Conservation (phyloP, 1,140 invertebrate species). For the Dinoponera quadriceps region DNA sequence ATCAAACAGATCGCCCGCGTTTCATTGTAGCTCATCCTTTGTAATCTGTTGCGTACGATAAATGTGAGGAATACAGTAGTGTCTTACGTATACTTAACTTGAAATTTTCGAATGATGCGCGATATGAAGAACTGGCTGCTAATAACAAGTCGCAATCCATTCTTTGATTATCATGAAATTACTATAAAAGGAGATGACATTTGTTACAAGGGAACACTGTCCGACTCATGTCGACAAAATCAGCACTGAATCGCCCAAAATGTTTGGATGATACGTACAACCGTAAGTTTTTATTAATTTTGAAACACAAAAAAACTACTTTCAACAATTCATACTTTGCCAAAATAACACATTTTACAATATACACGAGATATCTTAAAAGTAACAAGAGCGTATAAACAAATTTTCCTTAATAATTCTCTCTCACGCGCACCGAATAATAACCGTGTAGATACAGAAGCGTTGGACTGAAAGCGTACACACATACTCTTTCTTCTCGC, state of each 20-base stretch:
- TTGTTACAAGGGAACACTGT: slow-evolving; percentile 9
- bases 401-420: slow-evolving; percentile 38
- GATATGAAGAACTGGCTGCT: slow-evolving; percentile 24
- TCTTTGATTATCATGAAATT: slow-evolving; percentile 49
- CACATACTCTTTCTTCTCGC: too few species aligned
- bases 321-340: slow-evolving; percentile 50
- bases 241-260: slow-evolving; percentile 24
- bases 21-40: not conserved
- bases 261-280: not conserved
- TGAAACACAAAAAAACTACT: slow-evolving; percentile 43
- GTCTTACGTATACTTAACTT: not conserved
- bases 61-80: not conserved
- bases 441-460: slow-evolving; percentile 18
- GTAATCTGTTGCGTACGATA: too few species aligned
- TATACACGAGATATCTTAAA: slow-evolving; percentile 53
- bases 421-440: not conserved
- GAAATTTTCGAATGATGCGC: slow-evolving; percentile 16
- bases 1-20: slow-evolving; percentile 5
- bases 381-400: slow-evolving; percentile 56
- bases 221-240: not conserved
- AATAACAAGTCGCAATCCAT: slow-evolving; percentile 19
- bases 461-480: slow-evolving; percentile 40
- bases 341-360: slow-evolving; percentile 57
- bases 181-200: not conserved
- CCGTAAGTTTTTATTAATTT: slow-evolving; percentile 47